Percentiles rank a stretch among this genome's conserved stretches.
Conservation (phyloP, 2,113 vertebrate genomes). For the Cyanistes caeruleus region DNA sequence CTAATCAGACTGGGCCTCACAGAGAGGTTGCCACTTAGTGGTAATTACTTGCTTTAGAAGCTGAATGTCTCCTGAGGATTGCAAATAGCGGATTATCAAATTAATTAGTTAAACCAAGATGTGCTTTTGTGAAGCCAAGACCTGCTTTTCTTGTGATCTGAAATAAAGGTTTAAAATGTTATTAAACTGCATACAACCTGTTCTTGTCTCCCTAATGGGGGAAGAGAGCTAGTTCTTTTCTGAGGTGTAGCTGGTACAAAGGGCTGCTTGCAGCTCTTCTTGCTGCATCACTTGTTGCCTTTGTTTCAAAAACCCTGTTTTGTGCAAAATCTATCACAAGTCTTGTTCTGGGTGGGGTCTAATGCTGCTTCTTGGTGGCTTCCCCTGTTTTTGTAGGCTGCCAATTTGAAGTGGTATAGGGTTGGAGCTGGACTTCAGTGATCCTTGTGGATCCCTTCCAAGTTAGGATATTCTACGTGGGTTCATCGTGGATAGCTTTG, state of each 20-base stretch:
- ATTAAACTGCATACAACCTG: not conserved
- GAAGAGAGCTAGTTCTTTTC: not conserved
- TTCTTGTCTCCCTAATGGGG: not conserved
- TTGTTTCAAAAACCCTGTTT: not conserved
- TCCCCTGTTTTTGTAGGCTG: not conserved
- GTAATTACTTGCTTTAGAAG: constrained; percentile 62
- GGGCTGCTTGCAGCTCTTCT: not conserved
- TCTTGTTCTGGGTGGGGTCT: not conserved
- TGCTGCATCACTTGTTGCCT: not conserved
- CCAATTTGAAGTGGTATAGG: not conserved
- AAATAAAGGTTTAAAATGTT: constrained; percentile 35
- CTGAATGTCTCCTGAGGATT: constrained; percentile 41
- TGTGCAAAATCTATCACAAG: not conserved
- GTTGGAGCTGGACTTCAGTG: not conserved
- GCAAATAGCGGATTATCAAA: constrained; percentile 65
- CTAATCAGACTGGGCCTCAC: constrained; percentile 54
- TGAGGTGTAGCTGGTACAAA: not conserved
- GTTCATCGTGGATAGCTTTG: not conserved
- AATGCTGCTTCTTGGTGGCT: not conserved
- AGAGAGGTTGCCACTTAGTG: constrained; percentile 59
- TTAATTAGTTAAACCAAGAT: constrained; percentile 69
- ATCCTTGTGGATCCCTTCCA: not conserved
- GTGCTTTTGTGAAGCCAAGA: constrained; percentile 47
- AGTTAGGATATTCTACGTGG: not conserved
- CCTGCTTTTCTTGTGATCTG: constrained; percentile 19